Percentiles rank a stretch among this genome's conserved stretches.
Conservation (phyloP, 1,140 invertebrate genomes). For the Dendroctonus valens region DNA sequence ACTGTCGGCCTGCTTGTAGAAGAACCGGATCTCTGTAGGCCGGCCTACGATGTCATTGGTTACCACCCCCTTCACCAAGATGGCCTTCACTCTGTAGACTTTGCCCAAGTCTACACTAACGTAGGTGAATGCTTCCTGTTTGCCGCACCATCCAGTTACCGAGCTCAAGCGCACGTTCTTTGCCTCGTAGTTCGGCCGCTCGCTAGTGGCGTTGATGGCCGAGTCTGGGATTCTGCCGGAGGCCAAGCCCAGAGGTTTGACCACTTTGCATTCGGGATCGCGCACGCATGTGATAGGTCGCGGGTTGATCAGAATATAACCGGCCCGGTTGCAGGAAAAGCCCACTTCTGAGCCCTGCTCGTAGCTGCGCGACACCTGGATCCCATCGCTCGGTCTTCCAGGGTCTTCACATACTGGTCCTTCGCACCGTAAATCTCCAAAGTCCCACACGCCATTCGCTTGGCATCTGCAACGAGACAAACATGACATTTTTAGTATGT, state of each 20-base stretch:
- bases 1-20: slow-evolving; percentile 90
- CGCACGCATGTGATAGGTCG: slow-evolving; percentile 86
- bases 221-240: slow-evolving; percentile 89
- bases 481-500: no score
- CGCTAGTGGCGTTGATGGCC: slow-evolving; percentile 94
- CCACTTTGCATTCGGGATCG: slow-evolving; percentile 91
- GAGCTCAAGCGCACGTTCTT: slow-evolving; percentile 88
- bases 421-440: slow-evolving; percentile 93
- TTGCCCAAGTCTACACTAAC: slow-evolving; percentile 91
- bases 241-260: slow-evolving; percentile 86
- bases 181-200: slow-evolving; percentile 88
- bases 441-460: slow-evolving; percentile 93
- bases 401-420: slow-evolving; percentile 95
- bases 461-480: slow-evolving; percentile 65
- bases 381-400: slow-evolving; percentile 87
- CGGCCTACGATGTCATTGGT: slow-evolving; percentile 93
- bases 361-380: slow-evolving; percentile 85
- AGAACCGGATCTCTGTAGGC: slow-evolving; percentile 93
- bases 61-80: slow-evolving; percentile 90
- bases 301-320: slow-evolving; percentile 90
- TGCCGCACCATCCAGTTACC: slow-evolving; percentile 93
- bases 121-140: slow-evolving; percentile 93
- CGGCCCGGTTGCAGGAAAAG: slow-evolving; percentile 86
- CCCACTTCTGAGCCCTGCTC: slow-evolving; percentile 90
- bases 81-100: slow-evolving; percentile 86